Evolutionary conservation across 2,888 invertebrate species (phyloP), one percentile per base, ranked within the genome.

Genomic region (Abscondita cerata): DNA sequence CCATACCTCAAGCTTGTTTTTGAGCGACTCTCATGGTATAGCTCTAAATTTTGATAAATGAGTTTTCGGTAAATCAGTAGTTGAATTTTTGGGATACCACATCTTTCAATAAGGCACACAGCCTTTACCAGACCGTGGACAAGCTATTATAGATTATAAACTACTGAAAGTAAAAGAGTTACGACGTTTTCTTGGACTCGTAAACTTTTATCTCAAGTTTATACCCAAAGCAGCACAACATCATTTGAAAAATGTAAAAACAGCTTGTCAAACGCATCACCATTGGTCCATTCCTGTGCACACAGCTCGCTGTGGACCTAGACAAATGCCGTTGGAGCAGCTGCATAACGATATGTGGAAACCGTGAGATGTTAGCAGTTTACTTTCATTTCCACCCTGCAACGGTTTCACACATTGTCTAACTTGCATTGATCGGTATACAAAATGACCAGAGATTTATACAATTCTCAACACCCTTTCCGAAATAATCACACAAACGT

Each of bases 341-440:
- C n/a, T 19, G n/a, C 19, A 46, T 19, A 3, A 46, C 3, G 19
- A 18, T 9, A 18, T 46, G 20, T 46, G 20, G 20, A 20, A 46
- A 20, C 15, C 4, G 62, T 1, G 65, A 67, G 46, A 50, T 63
- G 5, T 52, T 64, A 13, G 62, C 68, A 9, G 47, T 60, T 13
- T 68, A 66, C 51, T n/a, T 20, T n/a, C n/a, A n/a, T n/a, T n/a
- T n/a, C n/a, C n/a, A n/a, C n/a, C n/a, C n/a, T n/a, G n/a, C n/a
- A n/a, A n/a, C n/a, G n/a, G n/a, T n/a, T n/a, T n/a, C n/a, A n/a
- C n/a, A n/a, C n/a, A n/a, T n/a, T n/a, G n/a, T n/a, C n/a, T n/a
- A n/a, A n/a, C n/a, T n/a, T n/a, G n/a, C n/a, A n/a, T n/a, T n/a
- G n/a, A n/a, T n/a, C n/a, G n/a, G n/a, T n/a, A n/a, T n/a, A n/a